phyloP scores from a whole-genome alignment of 2,113 vertebrate species.

The Hypanus sabinus region DNA sequence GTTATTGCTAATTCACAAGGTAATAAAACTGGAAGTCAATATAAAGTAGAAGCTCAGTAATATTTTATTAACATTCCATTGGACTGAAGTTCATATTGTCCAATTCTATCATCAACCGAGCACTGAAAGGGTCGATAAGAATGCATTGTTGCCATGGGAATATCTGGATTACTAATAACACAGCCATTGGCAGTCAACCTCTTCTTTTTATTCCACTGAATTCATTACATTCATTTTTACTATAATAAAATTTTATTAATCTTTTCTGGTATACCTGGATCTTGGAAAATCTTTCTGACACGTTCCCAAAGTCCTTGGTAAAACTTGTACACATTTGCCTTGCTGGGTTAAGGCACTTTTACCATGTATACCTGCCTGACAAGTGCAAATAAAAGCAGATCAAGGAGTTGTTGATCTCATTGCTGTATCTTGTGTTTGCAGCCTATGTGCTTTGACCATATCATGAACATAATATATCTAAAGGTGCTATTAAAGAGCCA shows the following conservation, averaged over 20 bases:
- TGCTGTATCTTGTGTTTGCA: not conserved
- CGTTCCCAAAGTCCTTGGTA: slow-evolving; percentile 17
- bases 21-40: not conserved
- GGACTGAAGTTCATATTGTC: not conserved
- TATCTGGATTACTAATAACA: not conserved
- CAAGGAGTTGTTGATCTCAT: not conserved
- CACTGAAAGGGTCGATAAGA: not conserved
- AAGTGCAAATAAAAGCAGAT: slow-evolving; percentile 13
- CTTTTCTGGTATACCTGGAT: slow-evolving; percentile 10
- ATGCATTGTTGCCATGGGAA: not conserved
- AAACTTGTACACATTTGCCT: not conserved
- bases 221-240: slow-evolving; percentile 18
- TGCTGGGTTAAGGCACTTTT: not conserved
- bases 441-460: not conserved
- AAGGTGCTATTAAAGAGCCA: not conserved
- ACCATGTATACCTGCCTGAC: not conserved
- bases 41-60: not conserved
- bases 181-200: not conserved
- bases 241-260: slow-evolving; percentile 12
- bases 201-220: not conserved
- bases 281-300: slow-evolving; percentile 18
- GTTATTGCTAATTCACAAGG: not conserved
- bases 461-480: not conserved
- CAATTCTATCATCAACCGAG: not conserved
- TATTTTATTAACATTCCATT: not conserved